These are phyloP conservation scores for Haemorhous mexicanus DNA, from an alignment of 2,113 vertebrate species.

Conservation along the genomic window DNA sequence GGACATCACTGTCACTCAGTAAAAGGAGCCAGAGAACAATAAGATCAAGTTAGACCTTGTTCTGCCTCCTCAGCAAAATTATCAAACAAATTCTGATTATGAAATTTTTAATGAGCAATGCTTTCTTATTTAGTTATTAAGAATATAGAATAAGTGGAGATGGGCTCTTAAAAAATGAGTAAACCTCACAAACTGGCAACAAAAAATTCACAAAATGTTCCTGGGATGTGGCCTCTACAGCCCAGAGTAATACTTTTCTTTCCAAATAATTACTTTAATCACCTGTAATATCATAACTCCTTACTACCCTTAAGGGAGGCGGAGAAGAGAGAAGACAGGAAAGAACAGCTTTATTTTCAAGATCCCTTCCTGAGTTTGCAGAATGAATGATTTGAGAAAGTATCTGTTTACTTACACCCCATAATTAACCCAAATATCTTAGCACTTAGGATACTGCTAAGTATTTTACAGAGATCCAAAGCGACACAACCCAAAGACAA, in stretches of 20 bases:
- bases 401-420: background rate
- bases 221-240: background rate
- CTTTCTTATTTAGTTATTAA: background rate
- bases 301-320: background rate
- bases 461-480: background rate
- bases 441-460: background rate
- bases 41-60: slow-evolving; percentile 13
- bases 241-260: slow-evolving; percentile 6
- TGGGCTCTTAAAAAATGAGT: background rate
- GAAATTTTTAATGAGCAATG: background rate
- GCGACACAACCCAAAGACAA: background rate
- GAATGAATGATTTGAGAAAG: background rate
- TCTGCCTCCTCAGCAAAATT: slow-evolving; percentile 43
- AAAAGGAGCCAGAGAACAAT: background rate
- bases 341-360: background rate
- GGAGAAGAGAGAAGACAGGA: background rate
- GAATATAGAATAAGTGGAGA: background rate
- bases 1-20: background rate
- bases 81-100: background rate
- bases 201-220: background rate
- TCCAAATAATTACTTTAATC: slow-evolving; percentile 56
- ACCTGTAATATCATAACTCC: background rate
- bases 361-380: background rate
- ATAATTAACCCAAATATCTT: background rate
- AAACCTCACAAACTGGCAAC: background rate